Percentiles rank a stretch among this genome's conserved stretches.
Evolutionary conservation across 1,140 invertebrate species (phyloP).

Genomic region (Drosophila pseudoobscura): DNA sequence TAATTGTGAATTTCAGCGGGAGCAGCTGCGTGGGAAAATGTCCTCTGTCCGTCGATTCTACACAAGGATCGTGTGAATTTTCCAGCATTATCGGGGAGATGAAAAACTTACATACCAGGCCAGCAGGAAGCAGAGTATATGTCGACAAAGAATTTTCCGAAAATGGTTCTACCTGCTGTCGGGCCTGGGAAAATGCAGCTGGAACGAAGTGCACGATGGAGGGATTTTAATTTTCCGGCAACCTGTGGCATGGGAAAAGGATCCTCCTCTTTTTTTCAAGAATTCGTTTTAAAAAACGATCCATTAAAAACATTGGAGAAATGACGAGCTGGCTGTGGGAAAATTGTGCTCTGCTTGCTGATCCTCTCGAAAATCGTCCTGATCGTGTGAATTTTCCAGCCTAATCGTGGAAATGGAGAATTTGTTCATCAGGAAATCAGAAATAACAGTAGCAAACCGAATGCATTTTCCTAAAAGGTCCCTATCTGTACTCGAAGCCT

Average conservation of each 20-base stretch:
- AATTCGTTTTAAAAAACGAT: no score
- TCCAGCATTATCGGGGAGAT: background rate
- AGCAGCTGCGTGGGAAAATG: constrained; percentile 9
- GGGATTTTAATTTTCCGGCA: background rate
- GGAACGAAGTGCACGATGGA: constrained; percentile 6
- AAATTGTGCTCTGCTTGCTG: constrained; percentile 13
- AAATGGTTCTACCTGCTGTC: constrained; percentile 7
- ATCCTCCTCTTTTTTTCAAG: background rate
- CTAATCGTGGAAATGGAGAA: background rate
- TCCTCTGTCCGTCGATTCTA: background rate
- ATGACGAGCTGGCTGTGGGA: constrained; percentile 26
- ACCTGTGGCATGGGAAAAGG: constrained; percentile 15
- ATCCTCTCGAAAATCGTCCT: background rate
- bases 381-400: constrained; percentile 36
- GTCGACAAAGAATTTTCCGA: background rate
- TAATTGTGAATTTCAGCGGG: no score
- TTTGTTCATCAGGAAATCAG: constrained; percentile 25
- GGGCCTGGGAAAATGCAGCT: constrained; percentile 23
- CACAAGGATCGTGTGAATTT: constrained; percentile 16
- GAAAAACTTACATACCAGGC: constrained; percentile 4
- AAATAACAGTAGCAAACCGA: background rate
- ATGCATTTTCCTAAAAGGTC: constrained; percentile 1
- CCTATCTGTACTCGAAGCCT: constrained; percentile 20
- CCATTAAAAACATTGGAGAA: no score
- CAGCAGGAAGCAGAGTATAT: constrained; percentile 1